Evolutionary conservation across 2,797 vertebrate genomes (phyloP).

Genomic region (Anguilla anguilla): DNA sequence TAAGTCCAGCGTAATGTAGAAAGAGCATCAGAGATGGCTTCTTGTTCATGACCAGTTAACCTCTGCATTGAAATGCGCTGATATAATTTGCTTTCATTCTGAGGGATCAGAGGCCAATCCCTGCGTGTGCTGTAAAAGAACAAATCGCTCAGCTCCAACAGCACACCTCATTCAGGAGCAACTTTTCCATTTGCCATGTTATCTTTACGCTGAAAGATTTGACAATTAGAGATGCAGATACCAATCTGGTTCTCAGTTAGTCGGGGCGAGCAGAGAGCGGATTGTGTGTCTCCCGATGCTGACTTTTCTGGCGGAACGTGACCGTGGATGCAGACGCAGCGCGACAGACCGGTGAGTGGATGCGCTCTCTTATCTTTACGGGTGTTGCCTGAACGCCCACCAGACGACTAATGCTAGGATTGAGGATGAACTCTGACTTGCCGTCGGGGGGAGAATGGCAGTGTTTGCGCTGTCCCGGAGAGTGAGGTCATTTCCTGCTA

Average conservation of each 20-base stretch:
- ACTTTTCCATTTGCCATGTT: background rate
- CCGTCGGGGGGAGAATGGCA: background rate
- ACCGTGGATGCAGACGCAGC: background rate
- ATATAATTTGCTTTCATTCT: background rate
- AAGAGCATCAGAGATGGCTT: conserved; percentile 45
- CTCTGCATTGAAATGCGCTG: conserved; percentile 21
- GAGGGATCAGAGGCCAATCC: conserved; percentile 6
- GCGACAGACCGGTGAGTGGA: background rate
- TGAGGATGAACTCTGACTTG: background rate
- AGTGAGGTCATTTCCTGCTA: conserved; percentile 7
- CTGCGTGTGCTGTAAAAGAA: background rate
- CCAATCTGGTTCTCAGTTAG: background rate
- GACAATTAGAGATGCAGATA: conserved; percentile 2
- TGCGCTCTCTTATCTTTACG: background rate
- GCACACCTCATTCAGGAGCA: background rate
- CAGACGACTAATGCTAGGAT: background rate
- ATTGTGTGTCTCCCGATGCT: background rate
- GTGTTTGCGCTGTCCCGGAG: background rate
- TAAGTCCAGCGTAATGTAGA: conserved; percentile 46
- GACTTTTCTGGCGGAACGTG: background rate
- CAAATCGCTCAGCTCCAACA: background rate
- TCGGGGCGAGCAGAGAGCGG: background rate
- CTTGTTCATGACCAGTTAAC: conserved; percentile 48
- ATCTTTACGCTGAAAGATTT: background rate
- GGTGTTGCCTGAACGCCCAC: background rate